Conservation (phyloP, 2,888 invertebrate species). For the Hipparchia semele region DNA sequence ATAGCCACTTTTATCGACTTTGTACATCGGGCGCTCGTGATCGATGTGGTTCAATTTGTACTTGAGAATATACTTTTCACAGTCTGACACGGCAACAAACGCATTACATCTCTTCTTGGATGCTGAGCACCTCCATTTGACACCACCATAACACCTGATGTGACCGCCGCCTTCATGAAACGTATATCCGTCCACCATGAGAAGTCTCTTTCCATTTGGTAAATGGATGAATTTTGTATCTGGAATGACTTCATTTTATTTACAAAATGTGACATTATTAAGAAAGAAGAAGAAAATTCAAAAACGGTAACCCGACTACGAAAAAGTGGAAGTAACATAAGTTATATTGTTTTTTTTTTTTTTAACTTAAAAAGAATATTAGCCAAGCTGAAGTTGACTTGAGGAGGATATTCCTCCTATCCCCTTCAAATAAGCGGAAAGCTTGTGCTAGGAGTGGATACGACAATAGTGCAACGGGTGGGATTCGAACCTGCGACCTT, state of each 20-base stretch:
- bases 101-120: slow-evolving; percentile 45
- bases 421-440: too few species aligned
- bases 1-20: slow-evolving; percentile 25
- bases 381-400: too few species aligned
- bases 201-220: slow-evolving; percentile 33
- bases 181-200: slow-evolving; percentile 44
- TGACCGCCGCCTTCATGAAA: slow-evolving; percentile 39
- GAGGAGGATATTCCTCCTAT: too few species aligned
- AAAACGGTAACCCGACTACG: too few species aligned
- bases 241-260: slow-evolving; percentile 29
- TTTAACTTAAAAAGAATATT: too few species aligned
- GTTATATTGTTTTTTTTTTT: too few species aligned
- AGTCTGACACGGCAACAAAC: slow-evolving; percentile 40
- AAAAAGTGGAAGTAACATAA: too few species aligned
- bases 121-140: slow-evolving; percentile 43
- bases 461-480: too few species aligned
- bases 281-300: too few species aligned
- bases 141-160: slow-evolving; percentile 32
- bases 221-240: slow-evolving; percentile 40
- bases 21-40: slow-evolving; percentile 40
- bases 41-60: slow-evolving; percentile 37
- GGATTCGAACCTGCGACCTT: too few species aligned
- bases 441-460: too few species aligned
- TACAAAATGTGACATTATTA: not conserved
- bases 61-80: slow-evolving; percentile 36